These are phyloP conservation scores for Eremobia ochroleuca DNA, from an alignment of 2,888 invertebrate genomes.

Conservation along the genomic window DNA sequence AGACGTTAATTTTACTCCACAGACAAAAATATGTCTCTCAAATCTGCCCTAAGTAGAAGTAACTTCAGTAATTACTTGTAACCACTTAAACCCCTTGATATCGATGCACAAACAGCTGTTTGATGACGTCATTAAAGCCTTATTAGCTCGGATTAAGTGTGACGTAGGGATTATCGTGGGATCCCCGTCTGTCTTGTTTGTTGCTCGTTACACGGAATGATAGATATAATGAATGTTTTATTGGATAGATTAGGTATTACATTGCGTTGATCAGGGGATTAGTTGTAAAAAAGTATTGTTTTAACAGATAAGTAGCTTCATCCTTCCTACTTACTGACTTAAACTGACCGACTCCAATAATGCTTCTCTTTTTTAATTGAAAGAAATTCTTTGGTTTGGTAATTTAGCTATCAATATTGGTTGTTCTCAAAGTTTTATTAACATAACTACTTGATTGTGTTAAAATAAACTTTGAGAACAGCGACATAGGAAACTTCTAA, in stretches of 20 bases:
- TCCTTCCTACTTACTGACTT: not conserved
- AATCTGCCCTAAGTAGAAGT: not conserved
- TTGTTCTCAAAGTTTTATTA: too few relatives aligned
- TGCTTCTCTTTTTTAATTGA: not conserved
- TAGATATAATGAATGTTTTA: constrained; percentile 22
- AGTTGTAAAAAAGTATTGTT: not conserved
- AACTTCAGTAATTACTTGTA: constrained; percentile 11
- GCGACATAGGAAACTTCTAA: too few relatives aligned
- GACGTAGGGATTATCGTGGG: constrained; percentile 20
- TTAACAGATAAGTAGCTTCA: not conserved
- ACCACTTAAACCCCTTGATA: constrained; percentile 9
- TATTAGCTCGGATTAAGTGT: constrained; percentile 39
- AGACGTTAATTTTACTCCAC: not conserved
- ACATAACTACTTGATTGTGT: too few relatives aligned
- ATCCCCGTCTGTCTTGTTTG: constrained; percentile 21
- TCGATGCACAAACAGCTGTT: constrained; percentile 36
- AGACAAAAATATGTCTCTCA: not conserved
- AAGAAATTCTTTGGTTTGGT: too few relatives aligned
- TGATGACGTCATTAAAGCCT: constrained; percentile 48
- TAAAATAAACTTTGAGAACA: too few relatives aligned
- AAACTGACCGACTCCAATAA: not conserved
- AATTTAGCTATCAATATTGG: too few relatives aligned
- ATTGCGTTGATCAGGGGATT: not conserved
- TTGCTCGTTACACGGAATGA: constrained; percentile 12
- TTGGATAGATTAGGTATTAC: not conserved